These are phyloP conservation scores for Agonopterix subpropinquella DNA, from an alignment of 2,888 invertebrate genomes.

Conservation along the genomic window DNA sequence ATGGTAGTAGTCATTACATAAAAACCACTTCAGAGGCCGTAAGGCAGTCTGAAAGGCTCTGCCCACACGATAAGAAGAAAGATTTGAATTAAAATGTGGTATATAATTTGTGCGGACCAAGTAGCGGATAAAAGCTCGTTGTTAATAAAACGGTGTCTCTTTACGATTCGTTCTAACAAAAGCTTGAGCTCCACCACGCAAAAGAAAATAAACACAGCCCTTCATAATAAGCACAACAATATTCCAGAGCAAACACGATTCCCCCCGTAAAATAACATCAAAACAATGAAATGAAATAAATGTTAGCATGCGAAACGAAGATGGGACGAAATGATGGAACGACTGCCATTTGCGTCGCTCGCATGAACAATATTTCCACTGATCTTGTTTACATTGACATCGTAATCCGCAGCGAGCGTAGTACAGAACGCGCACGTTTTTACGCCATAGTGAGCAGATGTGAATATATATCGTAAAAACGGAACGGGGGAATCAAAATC, in stretches of 20 bases:
- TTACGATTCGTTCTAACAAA: no score
- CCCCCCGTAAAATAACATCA: constrained; percentile 29
- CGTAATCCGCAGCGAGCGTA: constrained; percentile 40
- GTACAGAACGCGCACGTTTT: constrained; percentile 32
- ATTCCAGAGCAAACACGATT: constrained; percentile 22
- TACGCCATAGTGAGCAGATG: constrained; percentile 43
- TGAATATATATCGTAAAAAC: constrained; percentile 33
- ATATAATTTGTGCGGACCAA: no score
- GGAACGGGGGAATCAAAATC: constrained; percentile 46
- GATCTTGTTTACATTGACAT: constrained; percentile 64
- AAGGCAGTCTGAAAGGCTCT: no score
- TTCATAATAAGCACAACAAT: constrained; percentile 14
- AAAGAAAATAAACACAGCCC: not conserved
- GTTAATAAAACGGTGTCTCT: no score
- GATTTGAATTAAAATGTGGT: no score
- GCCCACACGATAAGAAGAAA: no score
- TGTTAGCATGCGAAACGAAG: constrained; percentile 52
- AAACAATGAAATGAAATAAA: constrained; percentile 61
- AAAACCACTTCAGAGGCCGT: no score
- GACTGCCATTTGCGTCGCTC: constrained; percentile 50
- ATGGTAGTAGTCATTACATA: no score
- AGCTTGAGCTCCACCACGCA: not conserved
- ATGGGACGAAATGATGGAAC: constrained; percentile 50
- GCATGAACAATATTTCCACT: constrained; percentile 57
- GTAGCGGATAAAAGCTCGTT: no score